Conservation (phyloP, 2,113 vertebrate species). For the Tinamus guttatus region DNA sequence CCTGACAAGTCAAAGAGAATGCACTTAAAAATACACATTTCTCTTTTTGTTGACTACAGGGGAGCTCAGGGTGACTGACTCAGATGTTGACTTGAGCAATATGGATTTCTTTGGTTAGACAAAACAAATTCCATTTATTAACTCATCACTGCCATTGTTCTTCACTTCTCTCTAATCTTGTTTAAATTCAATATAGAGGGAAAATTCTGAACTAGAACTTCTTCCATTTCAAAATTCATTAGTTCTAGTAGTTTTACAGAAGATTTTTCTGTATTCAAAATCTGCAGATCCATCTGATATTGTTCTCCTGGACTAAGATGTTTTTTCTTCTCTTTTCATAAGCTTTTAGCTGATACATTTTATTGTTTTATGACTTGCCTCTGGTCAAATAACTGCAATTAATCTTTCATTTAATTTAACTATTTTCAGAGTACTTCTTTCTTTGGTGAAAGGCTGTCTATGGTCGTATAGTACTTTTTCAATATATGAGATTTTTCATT, state of each 20-base stretch:
- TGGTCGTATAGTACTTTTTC: no score
- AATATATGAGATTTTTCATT: not conserved
- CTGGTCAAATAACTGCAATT: not conserved
- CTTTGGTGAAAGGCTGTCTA: no score
- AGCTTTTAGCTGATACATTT: not conserved
- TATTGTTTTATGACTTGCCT: not conserved
- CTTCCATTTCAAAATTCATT: not conserved
- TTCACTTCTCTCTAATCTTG: not conserved
- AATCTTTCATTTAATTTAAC: not conserved
- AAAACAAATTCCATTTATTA: not conserved
- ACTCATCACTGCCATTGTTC: not conserved
- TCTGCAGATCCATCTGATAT: not conserved
- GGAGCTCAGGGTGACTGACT: not conserved
- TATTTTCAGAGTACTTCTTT: not conserved
- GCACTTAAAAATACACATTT: not conserved
- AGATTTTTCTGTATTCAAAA: not conserved
- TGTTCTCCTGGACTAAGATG: no score
- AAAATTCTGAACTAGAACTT: not conserved
- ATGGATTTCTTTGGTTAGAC: not conserved
- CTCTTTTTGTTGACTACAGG: not conserved
- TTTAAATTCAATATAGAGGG: not conserved
- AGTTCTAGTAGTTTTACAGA: not conserved
- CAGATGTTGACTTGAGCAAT: not conserved
- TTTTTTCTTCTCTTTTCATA: not conserved
- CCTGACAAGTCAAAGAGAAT: not conserved